phyloP scores from a whole-genome alignment of 2,113 vertebrate species.

The Phoxinus phoxinus region DNA sequence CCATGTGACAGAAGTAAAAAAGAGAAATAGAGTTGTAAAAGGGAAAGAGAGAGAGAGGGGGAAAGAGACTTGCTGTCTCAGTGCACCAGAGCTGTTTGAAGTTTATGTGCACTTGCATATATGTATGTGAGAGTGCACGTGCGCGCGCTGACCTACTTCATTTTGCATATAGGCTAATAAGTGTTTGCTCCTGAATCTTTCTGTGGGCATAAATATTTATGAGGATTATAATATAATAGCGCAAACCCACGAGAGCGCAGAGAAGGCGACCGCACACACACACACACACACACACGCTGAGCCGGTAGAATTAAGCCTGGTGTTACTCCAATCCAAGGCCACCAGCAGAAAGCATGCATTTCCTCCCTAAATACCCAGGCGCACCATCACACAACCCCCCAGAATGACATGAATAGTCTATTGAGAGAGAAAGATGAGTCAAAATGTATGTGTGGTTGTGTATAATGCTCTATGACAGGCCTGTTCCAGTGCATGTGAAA shows the following conservation, averaged over 20 bases:
- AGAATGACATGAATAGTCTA: slow-evolving; percentile 54
- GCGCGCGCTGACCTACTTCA: slow-evolving; percentile 52
- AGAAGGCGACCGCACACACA: slow-evolving; percentile 37
- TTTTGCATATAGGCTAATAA: slow-evolving; percentile 59
- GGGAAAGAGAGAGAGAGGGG: neutral
- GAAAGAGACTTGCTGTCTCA: neutral
- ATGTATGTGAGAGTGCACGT: slow-evolving; percentile 21
- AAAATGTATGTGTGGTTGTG: slow-evolving; percentile 47
- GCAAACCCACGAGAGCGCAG: slow-evolving; percentile 20
- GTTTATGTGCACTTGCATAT: slow-evolving; percentile 26
- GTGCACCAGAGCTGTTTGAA: slow-evolving; percentile 36
- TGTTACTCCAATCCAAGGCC: slow-evolving; percentile 17
- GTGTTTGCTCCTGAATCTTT: slow-evolving; percentile 48
- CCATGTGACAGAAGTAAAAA: slow-evolving; percentile 1
- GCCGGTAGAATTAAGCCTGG: slow-evolving; percentile 12
- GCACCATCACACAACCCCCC: slow-evolving; percentile 28
- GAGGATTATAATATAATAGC: slow-evolving; percentile 55
- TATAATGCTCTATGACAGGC: slow-evolving; percentile 49
- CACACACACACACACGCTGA: neutral
- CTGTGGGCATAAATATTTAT: slow-evolving; percentile 55
- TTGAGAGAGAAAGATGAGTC: slow-evolving; percentile 56
- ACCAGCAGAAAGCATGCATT: slow-evolving; percentile 41
- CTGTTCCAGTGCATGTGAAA: slow-evolving; percentile 55
- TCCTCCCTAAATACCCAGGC: slow-evolving; percentile 31
- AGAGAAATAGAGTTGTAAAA: neutral